Evolutionary conservation across 2,113 vertebrate genomes (phyloP).

Genomic region (Centrocercus urophasianus): DNA sequence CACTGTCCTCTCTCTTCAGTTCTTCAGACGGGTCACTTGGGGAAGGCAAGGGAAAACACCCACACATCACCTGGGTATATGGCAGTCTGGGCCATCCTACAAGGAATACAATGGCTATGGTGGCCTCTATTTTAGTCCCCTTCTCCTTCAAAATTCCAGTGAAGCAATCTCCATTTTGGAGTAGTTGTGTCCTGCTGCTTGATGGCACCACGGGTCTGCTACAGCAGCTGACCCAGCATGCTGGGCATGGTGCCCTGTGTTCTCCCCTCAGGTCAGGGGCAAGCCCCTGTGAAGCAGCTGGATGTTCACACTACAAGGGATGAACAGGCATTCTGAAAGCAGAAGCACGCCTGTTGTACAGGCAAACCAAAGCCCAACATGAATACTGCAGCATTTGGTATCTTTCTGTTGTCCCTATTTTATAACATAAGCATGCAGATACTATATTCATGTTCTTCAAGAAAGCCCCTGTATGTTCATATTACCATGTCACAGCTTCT

Average conservation of each 20-base stretch:
- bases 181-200: neutral
- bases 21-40: neutral
- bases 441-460: neutral
- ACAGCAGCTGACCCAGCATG: neutral
- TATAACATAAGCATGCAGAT: neutral
- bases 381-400: neutral
- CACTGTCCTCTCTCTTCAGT: neutral
- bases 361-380: neutral
- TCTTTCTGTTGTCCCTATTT: neutral
- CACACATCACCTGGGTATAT: neutral
- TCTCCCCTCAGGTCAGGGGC: neutral
- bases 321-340: neutral
- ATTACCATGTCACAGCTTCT: neutral
- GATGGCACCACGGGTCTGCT: neutral
- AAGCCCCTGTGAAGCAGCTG: neutral
- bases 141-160: neutral
- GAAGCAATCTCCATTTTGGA: neutral
- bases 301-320: neutral
- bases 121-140: neutral
- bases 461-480: neutral
- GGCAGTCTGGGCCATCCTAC: rapidly evolving
- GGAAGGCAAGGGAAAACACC: neutral
- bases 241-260: neutral
- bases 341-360: neutral
- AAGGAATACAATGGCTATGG: neutral